Evolutionary conservation across 2,888 invertebrate species (phyloP), one percentile per base, ranked within the genome.

Genomic region (Ormyrus rosae): DNA sequence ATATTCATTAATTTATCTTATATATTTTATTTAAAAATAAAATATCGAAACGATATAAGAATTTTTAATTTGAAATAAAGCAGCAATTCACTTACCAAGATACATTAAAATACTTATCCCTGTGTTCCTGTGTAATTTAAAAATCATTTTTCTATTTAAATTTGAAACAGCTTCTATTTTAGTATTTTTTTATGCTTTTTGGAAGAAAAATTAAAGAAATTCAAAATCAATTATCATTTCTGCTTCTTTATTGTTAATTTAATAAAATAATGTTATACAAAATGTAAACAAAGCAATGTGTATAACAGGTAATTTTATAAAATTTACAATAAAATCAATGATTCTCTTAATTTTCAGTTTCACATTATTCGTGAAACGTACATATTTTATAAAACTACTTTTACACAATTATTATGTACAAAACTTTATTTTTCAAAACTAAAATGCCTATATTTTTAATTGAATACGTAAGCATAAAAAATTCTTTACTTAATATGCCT

Each of bases 231-330:
- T 34, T 71, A 50, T 58, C 60, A 48, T 8, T 11, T 48, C 11
- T 58, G 45, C 8, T 46, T 45, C 34, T 65, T 67, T 74, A 48
- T 56, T 56, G 50, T 74, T 65, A 58, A 74, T 74, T 65, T 58
- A 65, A 65, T 74, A 58, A 74, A 65, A 56, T 55, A 74, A 34
- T 64, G 13, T 50, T 50, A 74, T 74, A 74, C 58, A 69, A 56
- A 69, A 45, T 69, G 69, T 46, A 46, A 34, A 55, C 34, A 68
- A 45, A 68, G 55, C 45, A 73, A 64, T n/a, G 56, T 64, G 63
- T 73, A 73, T 73, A 73, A 65, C 56, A 73, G 64, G 48, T 73
- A 63, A 64, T 64, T 73, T 73, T 64, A 73, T 73, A 64, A 64
- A 73, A 73, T 64, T 73, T 64, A 19, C 55, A 64, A 65, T 65